Base-by-base conservation (phyloP, 2,888 invertebrate species). In the Rotaria sp. region DNA sequence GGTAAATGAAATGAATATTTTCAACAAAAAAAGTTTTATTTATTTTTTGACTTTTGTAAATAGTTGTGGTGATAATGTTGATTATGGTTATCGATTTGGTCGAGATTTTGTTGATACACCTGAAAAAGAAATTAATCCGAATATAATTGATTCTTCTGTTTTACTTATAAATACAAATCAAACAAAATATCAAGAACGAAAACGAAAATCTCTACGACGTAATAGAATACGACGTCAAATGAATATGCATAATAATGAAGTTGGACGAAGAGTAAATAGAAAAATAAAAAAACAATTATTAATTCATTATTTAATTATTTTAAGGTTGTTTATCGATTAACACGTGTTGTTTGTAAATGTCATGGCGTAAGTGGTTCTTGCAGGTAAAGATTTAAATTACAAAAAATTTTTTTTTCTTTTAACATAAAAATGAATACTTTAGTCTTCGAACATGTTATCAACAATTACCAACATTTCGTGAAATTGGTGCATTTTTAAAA, bases 191-290 rank as follows among this genome's bases (percentile, higher is more conserved):
- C 48, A 41, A 35, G 18, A 41, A 18, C 41, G 38, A 84, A 84
- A 57, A 57, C 59, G 55, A 21, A 52, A 55, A 59, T 38, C 85
- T 80, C 89, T 52, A 21, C 41, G 48, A 59, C 45, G 84, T 18
- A 41, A 30, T 0, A 84, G 84, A 85, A 96, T 96, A 2, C 92
- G 95, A 67, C 94, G 95, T 90, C 93, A 97, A 88, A 97, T 98
- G 96, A 97, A 98, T 89, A 92, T 97, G 86, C 97, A 97, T 91
- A 98, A 98, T 92, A 99, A 98, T 91, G 97, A 99, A 91, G 98
- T 97, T 59, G 98, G 98, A 24, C 93, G 98, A 90, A 93, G 96
- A 94, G 91, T 91, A 87, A 88, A 90, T 89, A 21, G 50, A 50
- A 3, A 50, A 57, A 67, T n/a, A 26, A 67, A 35, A 30, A 24